phyloP scores from a whole-genome alignment of 1,140 invertebrate species.

The Elymnias hypermnestra region DNA sequence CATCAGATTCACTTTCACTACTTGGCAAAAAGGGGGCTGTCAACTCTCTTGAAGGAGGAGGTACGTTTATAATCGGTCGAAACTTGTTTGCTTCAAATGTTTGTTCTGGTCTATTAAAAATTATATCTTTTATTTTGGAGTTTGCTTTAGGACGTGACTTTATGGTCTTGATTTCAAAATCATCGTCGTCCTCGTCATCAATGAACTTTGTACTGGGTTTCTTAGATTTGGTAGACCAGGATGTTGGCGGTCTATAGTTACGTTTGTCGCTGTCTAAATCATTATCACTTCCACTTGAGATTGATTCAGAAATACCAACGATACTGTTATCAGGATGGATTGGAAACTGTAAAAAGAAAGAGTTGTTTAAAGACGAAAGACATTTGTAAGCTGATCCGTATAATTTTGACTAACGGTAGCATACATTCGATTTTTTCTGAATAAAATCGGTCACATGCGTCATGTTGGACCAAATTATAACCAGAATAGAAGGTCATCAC shows the following conservation, averaged over 20 bases:
- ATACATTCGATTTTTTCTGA: no score
- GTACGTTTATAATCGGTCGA: slow-evolving; percentile 16
- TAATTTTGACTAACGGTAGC: no score
- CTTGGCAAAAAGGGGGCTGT: slow-evolving; percentile 33
- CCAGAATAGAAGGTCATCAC: no score
- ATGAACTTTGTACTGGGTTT: slow-evolving; percentile 18
- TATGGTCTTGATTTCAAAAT: not conserved
- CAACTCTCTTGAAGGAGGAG: slow-evolving; percentile 34
- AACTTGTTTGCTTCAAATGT: slow-evolving; percentile 3
- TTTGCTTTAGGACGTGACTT: not conserved
- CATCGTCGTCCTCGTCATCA: not conserved
- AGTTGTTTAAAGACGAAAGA: no score
- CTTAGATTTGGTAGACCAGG: slow-evolving; percentile 42
- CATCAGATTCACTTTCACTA: slow-evolving; percentile 31
- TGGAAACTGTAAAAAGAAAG: slow-evolving; percentile 43
- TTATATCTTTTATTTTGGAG: slow-evolving; percentile 4
- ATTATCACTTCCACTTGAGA: slow-evolving; percentile 43
- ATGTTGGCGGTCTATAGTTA: slow-evolving; percentile 44
- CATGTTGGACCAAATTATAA: no score
- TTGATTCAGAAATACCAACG: slow-evolving; percentile 49
- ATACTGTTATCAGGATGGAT: slow-evolving; percentile 61
- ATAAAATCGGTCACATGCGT: no score
- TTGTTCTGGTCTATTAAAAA: not conserved
- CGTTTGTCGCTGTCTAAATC: slow-evolving; percentile 50
- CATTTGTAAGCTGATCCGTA: no score